Percentiles rank a stretch among this genome's conserved stretches.
Evolutionary conservation across 2,797 vertebrate genomes (phyloP).

Genomic region (Valencia hispanica): DNA sequence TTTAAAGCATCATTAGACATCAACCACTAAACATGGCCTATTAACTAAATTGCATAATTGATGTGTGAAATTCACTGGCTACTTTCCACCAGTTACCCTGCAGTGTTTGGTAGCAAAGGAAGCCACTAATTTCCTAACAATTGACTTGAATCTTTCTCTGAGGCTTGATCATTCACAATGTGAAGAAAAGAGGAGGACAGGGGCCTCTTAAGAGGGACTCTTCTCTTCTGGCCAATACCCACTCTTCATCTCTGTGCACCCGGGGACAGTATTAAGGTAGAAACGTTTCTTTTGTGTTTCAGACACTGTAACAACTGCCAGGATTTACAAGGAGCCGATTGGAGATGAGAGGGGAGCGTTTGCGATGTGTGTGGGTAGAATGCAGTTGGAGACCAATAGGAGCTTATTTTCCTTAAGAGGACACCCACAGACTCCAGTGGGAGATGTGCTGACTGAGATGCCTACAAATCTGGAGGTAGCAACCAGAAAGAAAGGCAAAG

Average conservation of each 20-base stretch:
- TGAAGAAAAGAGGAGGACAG: constrained; percentile 42
- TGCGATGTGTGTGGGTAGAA: constrained; percentile 60
- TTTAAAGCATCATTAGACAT: constrained; percentile 35
- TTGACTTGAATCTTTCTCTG: constrained; percentile 65
- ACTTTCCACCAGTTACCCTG: constrained; percentile 47
- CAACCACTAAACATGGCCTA: constrained; percentile 31
- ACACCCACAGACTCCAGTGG: constrained; percentile 68
- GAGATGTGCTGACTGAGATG: constrained; percentile 64
- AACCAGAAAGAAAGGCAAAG: constrained; percentile 12
- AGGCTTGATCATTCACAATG: constrained; percentile 63
- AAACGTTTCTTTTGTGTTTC: constrained; percentile 63
- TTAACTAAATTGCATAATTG: constrained; percentile 58
- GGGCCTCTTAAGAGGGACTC: constrained; percentile 37
- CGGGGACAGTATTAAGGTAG: constrained; percentile 62
- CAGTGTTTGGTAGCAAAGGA: constrained; percentile 55
- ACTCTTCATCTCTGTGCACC: constrained; percentile 57
- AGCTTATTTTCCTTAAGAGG: constrained; percentile 60
- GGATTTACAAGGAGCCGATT: constrained; percentile 49
- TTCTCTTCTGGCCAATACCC: constrained; percentile 53
- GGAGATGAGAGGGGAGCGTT: constrained; percentile 52
- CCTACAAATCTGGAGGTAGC: constrained; percentile 61
- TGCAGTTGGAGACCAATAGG: constrained; percentile 51
- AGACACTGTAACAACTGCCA: constrained; percentile 61
- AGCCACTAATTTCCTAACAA: constrained; percentile 47
- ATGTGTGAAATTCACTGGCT: constrained; percentile 56